Evolutionary conservation across 2,888 invertebrate species (phyloP).

Genomic region (Creontiades dilutus): DNA sequence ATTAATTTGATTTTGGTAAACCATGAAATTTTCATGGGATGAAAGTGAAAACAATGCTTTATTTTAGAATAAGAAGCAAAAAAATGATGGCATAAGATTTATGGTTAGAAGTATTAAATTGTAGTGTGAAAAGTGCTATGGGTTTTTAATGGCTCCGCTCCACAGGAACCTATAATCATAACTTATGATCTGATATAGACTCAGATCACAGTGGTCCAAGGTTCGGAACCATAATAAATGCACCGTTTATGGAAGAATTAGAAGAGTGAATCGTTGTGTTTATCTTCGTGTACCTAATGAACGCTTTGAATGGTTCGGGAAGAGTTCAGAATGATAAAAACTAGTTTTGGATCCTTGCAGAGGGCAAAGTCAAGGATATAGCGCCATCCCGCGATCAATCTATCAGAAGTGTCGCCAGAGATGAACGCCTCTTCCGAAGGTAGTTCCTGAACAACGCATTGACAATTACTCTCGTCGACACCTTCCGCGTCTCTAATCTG

Average conservation of each 20-base stretch:
- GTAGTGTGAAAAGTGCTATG: neutral
- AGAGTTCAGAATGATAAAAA: conserved; percentile 40
- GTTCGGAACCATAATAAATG: no score
- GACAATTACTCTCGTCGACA: neutral
- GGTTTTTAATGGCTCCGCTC: neutral
- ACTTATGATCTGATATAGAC: no score
- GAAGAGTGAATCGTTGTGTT: no score
- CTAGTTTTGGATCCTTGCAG: conserved; percentile 34
- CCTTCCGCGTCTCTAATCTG: conserved; percentile 41
- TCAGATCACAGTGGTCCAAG: no score
- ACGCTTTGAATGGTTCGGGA: neutral
- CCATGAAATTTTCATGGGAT: no score
- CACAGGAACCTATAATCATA: no score
- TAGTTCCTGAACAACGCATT: conserved; percentile 51
- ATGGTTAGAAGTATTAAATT: neutral
- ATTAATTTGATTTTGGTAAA: no score
- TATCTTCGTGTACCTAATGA: no score
- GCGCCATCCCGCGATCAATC: conserved; percentile 25
- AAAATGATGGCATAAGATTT: neutral
- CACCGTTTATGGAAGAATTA: no score
- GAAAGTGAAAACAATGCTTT: no score
- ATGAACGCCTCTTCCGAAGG: conserved; percentile 41
- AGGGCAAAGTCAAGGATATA: conserved; percentile 58
- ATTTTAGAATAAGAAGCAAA: no score
- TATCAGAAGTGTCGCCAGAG: conserved; percentile 45